Evolutionary conservation across 2,113 vertebrate genomes (phyloP), one percentile per base, ranked within the genome.

Genomic region (Dromas ardeola): DNA sequence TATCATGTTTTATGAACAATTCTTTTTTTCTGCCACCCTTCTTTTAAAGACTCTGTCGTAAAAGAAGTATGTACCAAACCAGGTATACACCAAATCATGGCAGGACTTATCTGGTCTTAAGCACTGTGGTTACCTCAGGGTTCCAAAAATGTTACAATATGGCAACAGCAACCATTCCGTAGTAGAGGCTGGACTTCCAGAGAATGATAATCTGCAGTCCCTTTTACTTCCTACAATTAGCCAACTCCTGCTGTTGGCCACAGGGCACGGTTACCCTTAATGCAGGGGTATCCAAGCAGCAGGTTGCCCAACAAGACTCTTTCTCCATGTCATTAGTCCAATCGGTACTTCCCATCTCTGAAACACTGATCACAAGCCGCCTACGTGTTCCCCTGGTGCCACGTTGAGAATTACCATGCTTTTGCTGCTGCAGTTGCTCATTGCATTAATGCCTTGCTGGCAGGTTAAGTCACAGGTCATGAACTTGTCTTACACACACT

Each of bases 1-100:
- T 11, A 13, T 12, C 6, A 50, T 0, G 0, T 38, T 23, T 49
- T 58, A 11, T 15, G 6, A 69, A 5, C 25, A 20, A 9, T 13
- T 27, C 61, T 30, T 26, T 26, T 38, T 83, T 40, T 40, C 26
- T 45, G n/a, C 3, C 47, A 32, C 0, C 0, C 8, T 49, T 91
- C 30, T 67, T 89, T 50, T 34, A 61, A 81, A 77, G 26, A 15
- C 16, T 36, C 8, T 38, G 67, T 17, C 0, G 3, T 22, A 38
- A 45, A 27, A 25, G 13, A 58, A 76, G 18, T 13, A 63, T 2
- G 23, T 8, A 58, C 14, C 13, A 34, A 49, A 6, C 2, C 42
- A 82, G 32, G 4, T 40, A 58, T 40, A 36, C 9, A 81, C 8
- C 17, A 69, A 82, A 76, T 29, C 36, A 86, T 4, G 10, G 23